Evolutionary conservation across 2,797 vertebrate genomes (phyloP).

Genomic region (Phalanger gymnotis): DNA sequence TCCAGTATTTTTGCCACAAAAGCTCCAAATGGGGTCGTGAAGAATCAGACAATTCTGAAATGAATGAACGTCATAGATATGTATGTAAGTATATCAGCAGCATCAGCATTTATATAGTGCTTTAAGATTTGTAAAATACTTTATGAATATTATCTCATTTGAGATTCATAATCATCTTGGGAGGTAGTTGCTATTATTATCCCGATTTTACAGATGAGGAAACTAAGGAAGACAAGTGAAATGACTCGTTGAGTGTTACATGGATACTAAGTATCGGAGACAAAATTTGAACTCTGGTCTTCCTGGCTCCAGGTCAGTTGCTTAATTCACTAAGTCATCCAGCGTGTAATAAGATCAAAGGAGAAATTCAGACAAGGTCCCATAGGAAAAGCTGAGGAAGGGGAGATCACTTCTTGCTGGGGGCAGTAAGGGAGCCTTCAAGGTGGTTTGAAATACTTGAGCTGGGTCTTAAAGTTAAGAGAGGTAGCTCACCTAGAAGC

Average conservation of each 20-base stretch:
- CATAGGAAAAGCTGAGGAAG: not conserved
- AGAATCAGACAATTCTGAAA: no score
- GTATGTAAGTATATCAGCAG: no score
- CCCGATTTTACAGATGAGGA: no score
- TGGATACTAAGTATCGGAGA: not conserved
- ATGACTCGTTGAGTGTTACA: not conserved
- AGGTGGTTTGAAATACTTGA: not conserved
- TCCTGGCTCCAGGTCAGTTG: not conserved
- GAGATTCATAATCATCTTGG: not conserved
- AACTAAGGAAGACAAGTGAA: not conserved
- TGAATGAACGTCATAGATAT: no score
- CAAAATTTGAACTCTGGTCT: not conserved
- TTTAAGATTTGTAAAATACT: not conserved
- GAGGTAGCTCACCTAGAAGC: not conserved
- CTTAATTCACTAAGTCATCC: not conserved
- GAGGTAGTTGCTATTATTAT: not conserved
- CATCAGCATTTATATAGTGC: no score
- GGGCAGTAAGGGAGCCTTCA: not conserved
- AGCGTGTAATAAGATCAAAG: not conserved
- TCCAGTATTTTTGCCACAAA: no score
- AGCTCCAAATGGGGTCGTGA: no score
- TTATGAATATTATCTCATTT: not conserved
- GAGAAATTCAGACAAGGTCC: not conserved
- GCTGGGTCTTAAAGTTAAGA: not conserved
- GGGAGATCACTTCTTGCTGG: not conserved